Evolutionary conservation across 1,140 invertebrate genomes (phyloP).

Genomic region (Sinella curviseta): DNA sequence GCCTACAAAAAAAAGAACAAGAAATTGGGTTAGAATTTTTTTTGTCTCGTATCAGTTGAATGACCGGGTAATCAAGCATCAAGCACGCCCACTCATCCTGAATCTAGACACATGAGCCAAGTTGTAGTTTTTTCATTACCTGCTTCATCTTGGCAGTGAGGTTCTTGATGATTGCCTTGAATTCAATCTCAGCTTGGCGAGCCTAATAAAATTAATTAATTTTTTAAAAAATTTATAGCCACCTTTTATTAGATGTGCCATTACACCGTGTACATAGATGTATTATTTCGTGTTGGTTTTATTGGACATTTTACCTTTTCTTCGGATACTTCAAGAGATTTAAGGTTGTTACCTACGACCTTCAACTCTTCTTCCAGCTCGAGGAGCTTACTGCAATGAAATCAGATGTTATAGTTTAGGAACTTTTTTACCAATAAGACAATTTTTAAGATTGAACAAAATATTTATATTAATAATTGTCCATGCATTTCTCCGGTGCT

Average conservation of each 20-base stretch:
- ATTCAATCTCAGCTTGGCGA: conserved; percentile 30
- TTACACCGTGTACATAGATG: too few species aligned
- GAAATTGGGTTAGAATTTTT: background rate
- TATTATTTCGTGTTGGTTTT: background rate
- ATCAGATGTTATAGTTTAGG: background rate
- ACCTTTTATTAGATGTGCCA: background rate
- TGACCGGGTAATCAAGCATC: too few species aligned
- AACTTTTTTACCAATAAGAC: background rate
- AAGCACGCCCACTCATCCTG: too few species aligned
- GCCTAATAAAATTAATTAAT: background rate
- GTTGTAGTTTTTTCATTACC: background rate
- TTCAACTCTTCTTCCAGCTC: too few species aligned
- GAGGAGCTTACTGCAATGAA: conserved; percentile 32
- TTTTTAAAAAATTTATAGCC: conserved; percentile 1
- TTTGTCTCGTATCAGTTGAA: too few species aligned
- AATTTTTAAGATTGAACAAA: background rate
- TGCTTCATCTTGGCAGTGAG: conserved; percentile 37
- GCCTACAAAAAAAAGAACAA: background rate
- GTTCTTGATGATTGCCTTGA: conserved; percentile 28
- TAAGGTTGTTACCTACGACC: too few species aligned
- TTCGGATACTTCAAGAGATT: too few species aligned
- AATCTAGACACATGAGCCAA: background rate
- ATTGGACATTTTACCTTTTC: conserved; percentile 31
- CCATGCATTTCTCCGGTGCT: too few species aligned
- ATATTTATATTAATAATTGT: background rate